Evolutionary conservation across 2,113 vertebrate species (phyloP), one percentile per base, ranked within the genome.

Genomic region (Apteryx mantelli): DNA sequence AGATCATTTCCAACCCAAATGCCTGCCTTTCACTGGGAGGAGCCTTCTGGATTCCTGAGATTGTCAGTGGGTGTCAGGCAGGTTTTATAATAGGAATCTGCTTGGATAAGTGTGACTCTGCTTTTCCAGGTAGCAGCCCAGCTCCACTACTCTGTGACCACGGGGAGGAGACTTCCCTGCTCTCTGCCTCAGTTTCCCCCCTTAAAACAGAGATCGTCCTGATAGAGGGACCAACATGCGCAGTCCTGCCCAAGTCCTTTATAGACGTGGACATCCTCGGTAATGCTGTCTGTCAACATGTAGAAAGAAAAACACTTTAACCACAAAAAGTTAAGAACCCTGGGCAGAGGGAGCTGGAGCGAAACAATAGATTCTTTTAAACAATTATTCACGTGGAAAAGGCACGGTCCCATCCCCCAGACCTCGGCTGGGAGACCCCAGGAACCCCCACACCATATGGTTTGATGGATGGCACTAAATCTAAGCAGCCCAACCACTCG

Each of bases 401-500:
- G 14, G 4, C 73, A 25, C 6, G 5, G 1, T 52, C 46, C 11
- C 7, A 10, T 88, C 22, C 4, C 20, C 5, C n/a, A 50, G 25
- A 36, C 21, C 53, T 91, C 2, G 1, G 2, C 36, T 38, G 79
- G 38, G 46, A 13, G 24, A 80, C 26, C 7, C 82, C 52, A 76
- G 42, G 40, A 75, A 8, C 8, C 11, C 3, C 13, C 1, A 1
- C 4, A 1, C 11, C 5, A 14, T 30, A 3, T 50, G 34, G 65
- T 66, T 76, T 80, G 22, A 25, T 71, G 14, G 8, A 32, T 12
- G 11, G 28, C 56, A 19, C 20, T 28, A 40, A 38, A 40, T 55
- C 46, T 7, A 28, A 63, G 46, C 44, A 48, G 56, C 34, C 42
- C 46, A 46, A 28, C 22, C 8, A 13, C 82, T 50, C 61, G 7